phyloP scores from a whole-genome alignment of 2,113 vertebrate species.

The Phalacrocorax brasilianus region DNA sequence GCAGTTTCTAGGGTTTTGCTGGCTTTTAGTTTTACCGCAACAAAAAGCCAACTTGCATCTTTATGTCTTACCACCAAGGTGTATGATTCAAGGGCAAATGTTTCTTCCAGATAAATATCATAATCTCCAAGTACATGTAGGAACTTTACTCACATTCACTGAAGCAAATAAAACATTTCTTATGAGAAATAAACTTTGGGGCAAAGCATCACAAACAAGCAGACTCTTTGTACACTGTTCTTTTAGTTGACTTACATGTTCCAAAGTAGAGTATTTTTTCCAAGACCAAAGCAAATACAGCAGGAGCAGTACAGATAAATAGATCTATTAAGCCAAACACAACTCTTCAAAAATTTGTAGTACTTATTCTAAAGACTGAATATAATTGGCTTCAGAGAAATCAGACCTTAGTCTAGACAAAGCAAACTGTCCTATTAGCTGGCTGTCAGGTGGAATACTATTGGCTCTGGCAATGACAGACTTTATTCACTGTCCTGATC shows the following conservation, averaged over 20 bases:
- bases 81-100: not conserved
- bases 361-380: not conserved
- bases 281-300: slow-evolving; percentile 62
- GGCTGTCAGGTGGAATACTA: not conserved
- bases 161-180: not conserved
- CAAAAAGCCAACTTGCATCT: not conserved
- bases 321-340: slow-evolving; percentile 37
- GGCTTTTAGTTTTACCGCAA: not conserved
- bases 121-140: not conserved
- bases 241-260: slow-evolving; percentile 56
- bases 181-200: not conserved
- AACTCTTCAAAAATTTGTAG: not conserved
- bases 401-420: slow-evolving; percentile 12
- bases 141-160: not conserved
- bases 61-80: not conserved
- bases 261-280: slow-evolving; percentile 47
- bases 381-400: slow-evolving; percentile 1
- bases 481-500: not conserved
- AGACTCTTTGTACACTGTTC: slow-evolving; percentile 24
- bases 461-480: not conserved
- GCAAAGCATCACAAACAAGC: slow-evolving; percentile 59
- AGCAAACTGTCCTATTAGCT: not conserved
- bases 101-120: not conserved
- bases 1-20: not conserved
- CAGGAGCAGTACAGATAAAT: slow-evolving; percentile 44